Evolutionary conservation across 1,140 invertebrate genomes (phyloP), one percentile per base, ranked within the genome.

Genomic region (Eumaeus atala): DNA sequence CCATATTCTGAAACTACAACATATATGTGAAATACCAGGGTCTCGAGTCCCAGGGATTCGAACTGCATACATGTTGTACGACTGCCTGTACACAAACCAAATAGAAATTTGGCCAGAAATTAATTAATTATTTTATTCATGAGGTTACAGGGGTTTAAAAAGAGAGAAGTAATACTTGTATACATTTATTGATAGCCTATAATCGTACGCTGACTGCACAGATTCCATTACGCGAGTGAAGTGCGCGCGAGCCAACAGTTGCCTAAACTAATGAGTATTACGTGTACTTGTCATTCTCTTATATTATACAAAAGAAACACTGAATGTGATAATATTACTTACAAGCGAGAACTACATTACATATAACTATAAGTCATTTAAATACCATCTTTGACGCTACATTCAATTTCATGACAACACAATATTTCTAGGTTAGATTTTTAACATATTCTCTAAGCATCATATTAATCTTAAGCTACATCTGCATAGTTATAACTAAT

Each of bases 221-320:
- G n/a, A n/a, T 54, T n/a, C 62, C 63, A 64, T 54, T 49, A 63
- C 68, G 67, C 58, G 63, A 70, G 67, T 28, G 21, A 28, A 28
- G 21, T 28, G 21, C 75, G 64, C 70, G 72, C 68, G 72, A 71
- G 66, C 70, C 66, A 36, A 54, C 59, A 67, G 64, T 49, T 55
- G 57, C 70, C 73, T 74, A 77, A n/a, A 62, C 48, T 81, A 80
- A 76, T 84, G 78, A 84, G 78, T 84, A 84, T 84, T 84, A 70
- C 51, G 72, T 44, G 81, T 84, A 84, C 80, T 74, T 77, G 48
- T 56, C 53, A 66, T 57, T 60, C 56, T 60, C 69, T 66, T 56
- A 56, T n/a, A n/a, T 58, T 56, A 51, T 21, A 62, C 11, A 62
- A 57, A 61, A 63, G 62, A 62, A 72, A 81, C 76, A 78, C 69